These are phyloP conservation scores for Cairina moschata DNA, from an alignment of 2,113 vertebrate species.

Conservation along the genomic window DNA sequence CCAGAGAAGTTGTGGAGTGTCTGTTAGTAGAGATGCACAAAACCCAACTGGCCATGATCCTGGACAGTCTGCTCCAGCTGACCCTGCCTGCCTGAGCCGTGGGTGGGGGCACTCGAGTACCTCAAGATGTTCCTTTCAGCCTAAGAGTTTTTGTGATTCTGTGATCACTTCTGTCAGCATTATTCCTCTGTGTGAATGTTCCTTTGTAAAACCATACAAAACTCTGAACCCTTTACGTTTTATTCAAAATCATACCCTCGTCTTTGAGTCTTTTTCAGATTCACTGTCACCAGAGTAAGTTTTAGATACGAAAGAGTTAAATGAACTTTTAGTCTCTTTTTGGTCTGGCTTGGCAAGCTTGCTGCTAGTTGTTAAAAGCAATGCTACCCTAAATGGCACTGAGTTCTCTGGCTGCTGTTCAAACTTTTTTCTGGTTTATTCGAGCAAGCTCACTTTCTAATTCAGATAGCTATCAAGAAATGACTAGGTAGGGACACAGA, in stretches of 20 bases:
- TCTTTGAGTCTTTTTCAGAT: not conserved
- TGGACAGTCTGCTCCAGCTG: not conserved
- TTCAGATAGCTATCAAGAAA: not conserved
- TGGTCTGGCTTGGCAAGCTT: not conserved
- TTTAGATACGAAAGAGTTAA: constrained; percentile 49
- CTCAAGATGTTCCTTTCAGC: not conserved
- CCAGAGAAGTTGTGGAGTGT: not conserved
- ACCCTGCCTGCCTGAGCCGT: not conserved
- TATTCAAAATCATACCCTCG: not conserved
- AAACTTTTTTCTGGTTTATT: not conserved
- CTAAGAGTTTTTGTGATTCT: not conserved
- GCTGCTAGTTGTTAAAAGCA: not conserved
- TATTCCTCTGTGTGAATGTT: not conserved
- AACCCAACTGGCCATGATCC: not conserved
- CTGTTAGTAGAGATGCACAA: not conserved
- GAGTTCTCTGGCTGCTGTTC: constrained; percentile 32
- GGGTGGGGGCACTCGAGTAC: not conserved
- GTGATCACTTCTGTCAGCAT: not conserved
- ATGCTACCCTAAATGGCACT: constrained; percentile 59
- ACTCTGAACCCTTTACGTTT: not conserved
- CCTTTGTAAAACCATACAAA: not conserved
- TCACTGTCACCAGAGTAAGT: not conserved
- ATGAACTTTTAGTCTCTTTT: not conserved
- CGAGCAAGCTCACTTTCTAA: not conserved
- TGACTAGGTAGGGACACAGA: not conserved